These are phyloP conservation scores for Saimiri boliviensis DNA, from an alignment of 2,113 vertebrate species.

Conservation along the genomic window DNA sequence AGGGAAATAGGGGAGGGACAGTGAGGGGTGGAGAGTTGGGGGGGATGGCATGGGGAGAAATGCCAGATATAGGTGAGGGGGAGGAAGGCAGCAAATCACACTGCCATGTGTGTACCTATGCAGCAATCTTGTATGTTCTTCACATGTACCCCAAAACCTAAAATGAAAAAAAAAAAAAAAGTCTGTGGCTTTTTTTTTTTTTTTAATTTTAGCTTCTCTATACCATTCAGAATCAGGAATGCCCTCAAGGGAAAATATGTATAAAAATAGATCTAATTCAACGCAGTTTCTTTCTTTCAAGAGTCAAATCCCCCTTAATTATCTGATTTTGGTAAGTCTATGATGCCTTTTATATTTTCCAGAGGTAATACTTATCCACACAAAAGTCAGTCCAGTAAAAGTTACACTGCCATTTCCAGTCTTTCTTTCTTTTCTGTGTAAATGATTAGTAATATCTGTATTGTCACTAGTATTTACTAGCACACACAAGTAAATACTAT, in stretches of 20 bases:
- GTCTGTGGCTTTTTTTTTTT: too few species aligned
- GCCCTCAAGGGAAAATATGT: background rate
- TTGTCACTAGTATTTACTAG: background rate
- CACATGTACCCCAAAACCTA: too few species aligned
- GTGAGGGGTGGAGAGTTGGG: too few species aligned
- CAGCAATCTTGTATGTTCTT: too few species aligned
- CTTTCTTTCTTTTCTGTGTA: background rate
- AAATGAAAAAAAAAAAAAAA: too few species aligned
- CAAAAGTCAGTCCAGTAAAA: background rate
- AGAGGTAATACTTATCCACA: background rate
- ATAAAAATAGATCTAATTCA: background rate
- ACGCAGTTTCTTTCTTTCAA: background rate
- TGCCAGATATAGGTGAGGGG: too few species aligned
- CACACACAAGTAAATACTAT: background rate
- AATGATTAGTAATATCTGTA: background rate
- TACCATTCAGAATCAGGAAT: background rate
- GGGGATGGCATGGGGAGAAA: too few species aligned
- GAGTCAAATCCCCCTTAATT: background rate
- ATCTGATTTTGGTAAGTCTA: background rate
- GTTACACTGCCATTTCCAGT: background rate
- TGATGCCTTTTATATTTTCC: background rate
- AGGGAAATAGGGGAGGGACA: too few species aligned
- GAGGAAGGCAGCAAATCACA: too few species aligned
- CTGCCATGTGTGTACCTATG: too few species aligned
- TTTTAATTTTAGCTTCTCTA: background rate